Evolutionary conservation across 1,140 invertebrate genomes (phyloP).

Genomic region (Scaptomyza hsui): DNA sequence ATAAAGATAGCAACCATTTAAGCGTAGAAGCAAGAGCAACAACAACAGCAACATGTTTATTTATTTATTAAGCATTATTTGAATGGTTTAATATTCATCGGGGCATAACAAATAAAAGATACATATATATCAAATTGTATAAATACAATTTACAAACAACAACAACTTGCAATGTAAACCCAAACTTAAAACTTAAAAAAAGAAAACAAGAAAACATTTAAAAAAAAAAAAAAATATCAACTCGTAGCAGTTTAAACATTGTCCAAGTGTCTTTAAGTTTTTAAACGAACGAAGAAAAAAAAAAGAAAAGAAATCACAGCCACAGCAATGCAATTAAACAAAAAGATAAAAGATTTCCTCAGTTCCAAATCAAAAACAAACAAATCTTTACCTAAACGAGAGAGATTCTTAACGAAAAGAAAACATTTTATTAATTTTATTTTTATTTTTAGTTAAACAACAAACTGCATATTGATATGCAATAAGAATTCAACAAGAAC

Average conservation of each 20-base stretch:
- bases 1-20: constrained; percentile 85
- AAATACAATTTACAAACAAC: constrained; percentile 57
- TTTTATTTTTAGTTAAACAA: constrained; percentile 37
- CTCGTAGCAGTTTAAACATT: constrained; percentile 68
- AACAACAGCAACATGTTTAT: constrained; percentile 73
- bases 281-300: constrained; percentile 68
- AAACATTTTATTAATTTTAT: constrained; percentile 28
- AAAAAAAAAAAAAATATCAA: constrained; percentile 49
- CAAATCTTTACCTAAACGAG: constrained; percentile 23
- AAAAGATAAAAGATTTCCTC: constrained; percentile 39
- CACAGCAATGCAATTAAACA: constrained; percentile 49
- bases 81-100: constrained; percentile 80
- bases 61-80: constrained; percentile 82
- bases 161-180: constrained; percentile 36
- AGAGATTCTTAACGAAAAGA: constrained; percentile 27
- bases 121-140: constrained; percentile 66
- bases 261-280: constrained; percentile 78
- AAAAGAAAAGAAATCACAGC: constrained; percentile 33
- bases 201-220: constrained; percentile 25
- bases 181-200: constrained; percentile 15
- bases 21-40: constrained; percentile 39
- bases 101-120: constrained; percentile 78
- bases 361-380: constrained; percentile 32
- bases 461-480: constrained; percentile 32
- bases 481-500: constrained; percentile 19